Evolutionary conservation across 2,797 vertebrate species (phyloP), one percentile per base, ranked within the genome.

Genomic region (Phoebastria nigripes): DNA sequence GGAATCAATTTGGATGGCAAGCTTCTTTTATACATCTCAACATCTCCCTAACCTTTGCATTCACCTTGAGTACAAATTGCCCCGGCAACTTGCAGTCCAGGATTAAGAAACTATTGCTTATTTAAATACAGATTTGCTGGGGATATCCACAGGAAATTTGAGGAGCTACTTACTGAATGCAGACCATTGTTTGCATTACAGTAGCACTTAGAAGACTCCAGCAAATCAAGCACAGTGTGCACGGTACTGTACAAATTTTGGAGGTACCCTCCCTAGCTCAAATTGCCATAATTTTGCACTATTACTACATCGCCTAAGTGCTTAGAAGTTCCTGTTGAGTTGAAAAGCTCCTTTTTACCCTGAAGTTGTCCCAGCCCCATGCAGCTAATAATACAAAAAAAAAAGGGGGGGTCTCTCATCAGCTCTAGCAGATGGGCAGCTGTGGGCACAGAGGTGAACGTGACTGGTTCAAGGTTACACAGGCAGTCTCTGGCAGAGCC

Each of bases 21-120:
- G 74, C 78, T 94, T 94, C 90, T 95, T 74, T 78, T 95, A 79
- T 84, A 78, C 56, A 94, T 79, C 86, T 92, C 94, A 25, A 35
- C 89, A 91, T 86, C 51, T 82, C 90, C 91, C 90, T 93, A 96
- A 93, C 82, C 94, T 92, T 82, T 42, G 82, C 82, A 37, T 94
- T 96, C 88, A 93, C 83, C 90, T 94, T 94, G 92, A 94, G 91
- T 95, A 97, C 89, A 96, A 96, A 96, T 95, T 96, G 91, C 91
- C 92, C 90, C 84, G 56, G 82, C 49, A 56, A 94, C 92, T 95
- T 94, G 87, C 93, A 93, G 92, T 15, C 74, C 79, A 52, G 93
- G 78, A 93, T 82, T 82, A 69, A 67, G 94, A 67, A 95, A 96
- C 79, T 67, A 94, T 92, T 70, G 59, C 72, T 95, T 93, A 87